Conservation (phyloP, 2,113 vertebrate genomes). For the Zeus faber region DNA sequence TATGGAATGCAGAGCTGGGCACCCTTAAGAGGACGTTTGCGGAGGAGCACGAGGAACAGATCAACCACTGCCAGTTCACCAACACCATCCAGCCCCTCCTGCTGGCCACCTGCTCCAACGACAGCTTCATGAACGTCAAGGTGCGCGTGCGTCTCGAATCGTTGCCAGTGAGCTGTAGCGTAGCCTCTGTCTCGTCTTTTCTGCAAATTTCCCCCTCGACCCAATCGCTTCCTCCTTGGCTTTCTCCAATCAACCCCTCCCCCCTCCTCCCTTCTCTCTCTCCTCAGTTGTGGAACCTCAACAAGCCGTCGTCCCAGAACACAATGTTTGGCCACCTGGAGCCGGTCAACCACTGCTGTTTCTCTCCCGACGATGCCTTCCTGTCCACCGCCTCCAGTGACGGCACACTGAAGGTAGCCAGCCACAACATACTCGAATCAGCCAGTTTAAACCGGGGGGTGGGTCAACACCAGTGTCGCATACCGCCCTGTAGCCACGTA, state of each 20-base stretch:
- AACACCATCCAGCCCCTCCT: conserved; percentile 74
- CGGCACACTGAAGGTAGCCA: conserved; percentile 88
- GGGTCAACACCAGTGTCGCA: no score
- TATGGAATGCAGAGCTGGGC: conserved; percentile 86
- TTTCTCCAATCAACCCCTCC: neutral
- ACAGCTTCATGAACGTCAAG: conserved; percentile 78
- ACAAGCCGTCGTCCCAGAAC: conserved; percentile 83
- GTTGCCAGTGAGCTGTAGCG: no score
- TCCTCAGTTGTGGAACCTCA: conserved; percentile 87
- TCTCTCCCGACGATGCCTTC: conserved; percentile 86
- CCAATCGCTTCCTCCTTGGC: no score
- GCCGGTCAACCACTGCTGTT: conserved; percentile 90
- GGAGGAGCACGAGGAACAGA: conserved; percentile 88
- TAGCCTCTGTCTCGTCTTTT: neutral
- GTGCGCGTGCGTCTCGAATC: no score
- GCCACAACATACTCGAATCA: no score
- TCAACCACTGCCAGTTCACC: conserved; percentile 92
- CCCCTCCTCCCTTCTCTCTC: conserved; percentile 5
- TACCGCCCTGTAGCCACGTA: no score
- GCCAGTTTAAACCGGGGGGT: no score
- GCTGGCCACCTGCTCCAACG: conserved; percentile 89
- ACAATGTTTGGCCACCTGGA: conserved; percentile 87
- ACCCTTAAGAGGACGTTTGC: conserved; percentile 72
- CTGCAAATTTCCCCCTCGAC: no score
- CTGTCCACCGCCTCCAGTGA: conserved; percentile 91